Conservation (phyloP, 2,888 invertebrate species). For the Athalia circularis region DNA sequence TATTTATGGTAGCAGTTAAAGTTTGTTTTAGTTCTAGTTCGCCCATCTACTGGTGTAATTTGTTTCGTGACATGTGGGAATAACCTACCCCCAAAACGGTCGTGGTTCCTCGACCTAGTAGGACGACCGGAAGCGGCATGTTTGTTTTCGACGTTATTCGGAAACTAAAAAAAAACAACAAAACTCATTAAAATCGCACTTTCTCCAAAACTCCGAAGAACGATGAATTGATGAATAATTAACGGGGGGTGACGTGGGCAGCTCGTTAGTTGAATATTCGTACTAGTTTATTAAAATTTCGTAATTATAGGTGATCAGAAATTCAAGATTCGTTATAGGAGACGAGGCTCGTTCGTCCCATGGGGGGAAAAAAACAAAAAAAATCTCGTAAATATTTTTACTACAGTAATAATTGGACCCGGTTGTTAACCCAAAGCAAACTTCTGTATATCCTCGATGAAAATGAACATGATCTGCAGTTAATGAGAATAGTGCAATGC, state of each 20-base stretch:
- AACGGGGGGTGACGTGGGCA: too few relatives aligned
- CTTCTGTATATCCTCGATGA: neutral
- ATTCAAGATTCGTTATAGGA: too few relatives aligned
- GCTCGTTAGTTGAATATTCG: too few relatives aligned
- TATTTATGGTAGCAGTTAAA: constrained; percentile 60
- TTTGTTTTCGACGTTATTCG: neutral
- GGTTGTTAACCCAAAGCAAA: neutral
- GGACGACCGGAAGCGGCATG: constrained; percentile 31
- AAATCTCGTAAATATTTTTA: too few relatives aligned
- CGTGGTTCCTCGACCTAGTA: constrained; percentile 16
- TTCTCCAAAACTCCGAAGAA: neutral
- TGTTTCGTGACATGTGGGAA: constrained; percentile 48
- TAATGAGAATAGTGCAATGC: constrained; percentile 22
- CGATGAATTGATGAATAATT: too few relatives aligned
- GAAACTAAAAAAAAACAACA: neutral
- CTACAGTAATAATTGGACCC: too few relatives aligned
- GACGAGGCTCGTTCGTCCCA: too few relatives aligned
- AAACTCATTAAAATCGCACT: neutral
- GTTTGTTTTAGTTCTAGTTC: constrained; percentile 41
- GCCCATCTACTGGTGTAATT: constrained; percentile 27
- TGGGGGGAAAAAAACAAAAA: too few relatives aligned
- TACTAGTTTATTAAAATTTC: too few relatives aligned
- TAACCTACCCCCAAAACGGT: constrained; percentile 33
- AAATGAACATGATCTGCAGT: neutral
- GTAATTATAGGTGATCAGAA: too few relatives aligned